Base-by-base conservation (phyloP, 2,888 invertebrate species). In the Diaphora mendica region DNA sequence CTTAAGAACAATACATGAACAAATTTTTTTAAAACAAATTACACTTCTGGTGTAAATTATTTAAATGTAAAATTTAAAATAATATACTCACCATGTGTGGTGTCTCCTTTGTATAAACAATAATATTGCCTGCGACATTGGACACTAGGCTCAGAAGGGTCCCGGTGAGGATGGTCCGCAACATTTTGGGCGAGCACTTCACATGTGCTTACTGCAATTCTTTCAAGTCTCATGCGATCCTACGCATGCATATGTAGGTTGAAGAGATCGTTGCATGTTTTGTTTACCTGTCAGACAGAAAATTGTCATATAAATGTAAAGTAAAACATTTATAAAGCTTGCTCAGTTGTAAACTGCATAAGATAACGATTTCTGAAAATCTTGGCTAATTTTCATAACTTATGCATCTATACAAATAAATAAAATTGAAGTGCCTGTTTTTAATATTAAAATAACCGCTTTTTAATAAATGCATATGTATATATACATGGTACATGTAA, bases 11-110 rank as follows among this genome's bases (percentile, higher is more conserved):
- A 55, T 55, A n/a, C 11, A 55, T 23, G 23, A 0, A 51, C 9
- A 51, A 20, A 55, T n/a, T 0, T 55, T 55, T 55, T 7, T 8
- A 9, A 55, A 55, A n/a, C n/a, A n/a, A 55, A 7, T 51, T 20
- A 23, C 3, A 3, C 11, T n/a, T 55, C 9, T n/a, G 51, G n/a
- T 55, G 51, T 51, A 2, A n/a, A 9, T 55, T 55, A 23, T 51
- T 23, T 0, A 55, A 55, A 55, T 55, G 23, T 2, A 55, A 55
- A 8, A 4, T 3, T 55, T 9, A 39, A 8, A n/a, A 13, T 0
- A 35, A 64, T n/a, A 8, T 20, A 76, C 91, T 91, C 74, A 94
- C 94, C 76, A 86, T 73, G 77, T 93, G 92, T 39, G 94, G 93
- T 30, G 82, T 81, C 7, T 85, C 85, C 77, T 89, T 85, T 2